These are phyloP conservation scores for Diaphora mendica DNA, from an alignment of 2,888 invertebrate genomes.

Conservation along the genomic window DNA sequence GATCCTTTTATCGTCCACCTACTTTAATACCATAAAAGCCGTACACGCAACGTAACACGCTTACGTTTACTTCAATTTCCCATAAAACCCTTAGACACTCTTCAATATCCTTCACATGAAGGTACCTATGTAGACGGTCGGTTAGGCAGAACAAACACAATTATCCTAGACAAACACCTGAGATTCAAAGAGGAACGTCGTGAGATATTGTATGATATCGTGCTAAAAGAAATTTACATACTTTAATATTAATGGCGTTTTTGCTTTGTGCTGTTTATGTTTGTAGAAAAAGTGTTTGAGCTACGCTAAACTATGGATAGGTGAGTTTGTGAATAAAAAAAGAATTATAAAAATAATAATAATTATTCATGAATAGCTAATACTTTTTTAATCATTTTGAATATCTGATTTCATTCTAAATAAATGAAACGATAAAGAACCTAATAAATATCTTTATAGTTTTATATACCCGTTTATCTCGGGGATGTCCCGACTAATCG, in stretches of 20 bases:
- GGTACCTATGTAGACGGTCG: conserved; percentile 15
- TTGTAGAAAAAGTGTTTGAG: neutral
- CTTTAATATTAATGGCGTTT: conserved; percentile 16
- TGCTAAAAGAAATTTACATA: conserved; percentile 18
- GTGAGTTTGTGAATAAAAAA: neutral
- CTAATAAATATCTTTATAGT: no score
- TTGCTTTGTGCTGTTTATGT: neutral
- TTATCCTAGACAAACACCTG: conserved; percentile 60
- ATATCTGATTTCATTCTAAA: no score
- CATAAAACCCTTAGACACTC: conserved; percentile 12
- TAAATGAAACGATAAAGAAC: no score
- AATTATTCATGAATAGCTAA: neutral
- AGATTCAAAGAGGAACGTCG: conserved; percentile 32
- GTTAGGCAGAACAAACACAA: conserved; percentile 56
- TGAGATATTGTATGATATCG: conserved; percentile 10
- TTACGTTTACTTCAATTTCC: neutral
- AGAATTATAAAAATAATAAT: neutral
- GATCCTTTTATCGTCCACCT: no score
- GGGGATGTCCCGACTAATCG: no score
- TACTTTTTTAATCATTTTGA: neutral
- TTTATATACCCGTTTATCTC: no score
- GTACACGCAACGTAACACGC: neutral
- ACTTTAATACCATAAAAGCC: neutral
- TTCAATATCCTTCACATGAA: neutral
- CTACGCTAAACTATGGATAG: neutral